Conservation (phyloP, 1,140 invertebrate genomes). For the Bombus breviceps region DNA sequence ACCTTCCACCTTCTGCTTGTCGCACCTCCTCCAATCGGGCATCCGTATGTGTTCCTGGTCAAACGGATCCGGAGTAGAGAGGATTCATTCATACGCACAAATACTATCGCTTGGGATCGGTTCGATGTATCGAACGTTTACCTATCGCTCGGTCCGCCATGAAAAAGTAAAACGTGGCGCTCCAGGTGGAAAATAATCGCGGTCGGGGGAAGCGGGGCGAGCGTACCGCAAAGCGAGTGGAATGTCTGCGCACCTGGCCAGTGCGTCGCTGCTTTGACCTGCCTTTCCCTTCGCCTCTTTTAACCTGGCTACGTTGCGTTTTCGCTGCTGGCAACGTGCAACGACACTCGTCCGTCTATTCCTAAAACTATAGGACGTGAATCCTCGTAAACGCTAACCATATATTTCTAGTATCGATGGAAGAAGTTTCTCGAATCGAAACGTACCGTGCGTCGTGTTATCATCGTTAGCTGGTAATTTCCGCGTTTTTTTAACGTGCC, state of each 20-base stretch:
- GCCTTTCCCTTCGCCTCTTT: slow-evolving; percentile 76
- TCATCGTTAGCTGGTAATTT: slow-evolving; percentile 22
- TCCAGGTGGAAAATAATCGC: slow-evolving; percentile 53
- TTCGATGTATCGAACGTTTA: slow-evolving; percentile 15
- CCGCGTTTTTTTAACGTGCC: slow-evolving; percentile 30
- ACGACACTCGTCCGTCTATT: not conserved
- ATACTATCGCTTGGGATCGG: not conserved
- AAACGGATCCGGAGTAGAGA: not conserved
- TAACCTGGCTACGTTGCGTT: slow-evolving; percentile 65
- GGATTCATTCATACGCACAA: slow-evolving; percentile 29
- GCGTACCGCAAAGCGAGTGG: slow-evolving; percentile 62
- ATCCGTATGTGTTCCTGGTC: not conserved
- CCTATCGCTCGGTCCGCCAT: slow-evolving; percentile 49
- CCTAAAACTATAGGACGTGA: not conserved
- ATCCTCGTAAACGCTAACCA: accelerated
- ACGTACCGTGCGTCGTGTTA: not conserved
- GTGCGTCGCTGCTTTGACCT: slow-evolving; percentile 48
- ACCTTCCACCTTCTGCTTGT: too few relatives aligned
- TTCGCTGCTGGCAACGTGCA: slow-evolving; percentile 52
- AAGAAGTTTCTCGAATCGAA: slow-evolving; percentile 32
- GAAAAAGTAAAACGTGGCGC: slow-evolving; percentile 46
- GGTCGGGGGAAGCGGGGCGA: slow-evolving; percentile 26
- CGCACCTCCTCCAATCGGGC: not conserved
- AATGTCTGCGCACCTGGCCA: slow-evolving; percentile 70
- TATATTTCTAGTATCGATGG: not conserved